Evolutionary conservation across 1,140 invertebrate species (phyloP).

Genomic region (Euwallacea similis): DNA sequence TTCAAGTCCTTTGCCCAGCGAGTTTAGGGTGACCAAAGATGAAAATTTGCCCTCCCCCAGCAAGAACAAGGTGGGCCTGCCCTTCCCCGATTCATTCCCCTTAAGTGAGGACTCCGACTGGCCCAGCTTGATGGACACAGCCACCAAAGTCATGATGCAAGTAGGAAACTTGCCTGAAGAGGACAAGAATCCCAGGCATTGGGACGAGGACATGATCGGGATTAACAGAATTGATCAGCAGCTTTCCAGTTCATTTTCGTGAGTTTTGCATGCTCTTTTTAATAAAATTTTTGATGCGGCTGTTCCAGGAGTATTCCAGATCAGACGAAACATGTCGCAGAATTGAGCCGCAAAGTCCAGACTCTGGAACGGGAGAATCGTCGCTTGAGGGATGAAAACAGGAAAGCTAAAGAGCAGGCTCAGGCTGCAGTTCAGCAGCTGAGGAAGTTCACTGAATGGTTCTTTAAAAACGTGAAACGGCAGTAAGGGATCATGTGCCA

Average conservation of each 20-base stretch:
- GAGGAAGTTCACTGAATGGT: constrained; percentile 90
- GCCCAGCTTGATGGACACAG: constrained; percentile 76
- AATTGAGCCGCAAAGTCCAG: constrained; percentile 66
- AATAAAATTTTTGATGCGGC: neutral
- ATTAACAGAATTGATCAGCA: constrained; percentile 37
- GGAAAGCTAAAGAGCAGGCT: constrained; percentile 83
- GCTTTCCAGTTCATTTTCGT: constrained; percentile 52
- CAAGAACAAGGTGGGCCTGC: constrained; percentile 39
- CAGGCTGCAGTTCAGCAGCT: constrained; percentile 86
- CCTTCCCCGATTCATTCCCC: constrained; percentile 53
- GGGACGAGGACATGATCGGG: constrained; percentile 48
- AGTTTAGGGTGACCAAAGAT: constrained; percentile 64
- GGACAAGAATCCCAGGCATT: constrained; percentile 34
- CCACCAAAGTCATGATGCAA: constrained; percentile 70
- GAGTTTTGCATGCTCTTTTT: constrained; percentile 35
- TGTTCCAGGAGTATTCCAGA: constrained; percentile 56
- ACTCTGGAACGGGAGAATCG: constrained; percentile 73
- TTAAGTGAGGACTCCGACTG: constrained; percentile 72
- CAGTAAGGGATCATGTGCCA: constrained; percentile 54
- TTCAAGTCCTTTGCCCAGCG: constrained; percentile 62
- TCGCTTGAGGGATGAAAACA: constrained; percentile 80
- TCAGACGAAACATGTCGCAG: constrained; percentile 64
- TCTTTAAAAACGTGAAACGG: constrained; percentile 84
- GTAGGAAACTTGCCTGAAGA: constrained; percentile 46
- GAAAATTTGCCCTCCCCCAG: constrained; percentile 43